Conservation (phyloP, 2,888 invertebrate genomes). For the Corythucha ciliata region DNA sequence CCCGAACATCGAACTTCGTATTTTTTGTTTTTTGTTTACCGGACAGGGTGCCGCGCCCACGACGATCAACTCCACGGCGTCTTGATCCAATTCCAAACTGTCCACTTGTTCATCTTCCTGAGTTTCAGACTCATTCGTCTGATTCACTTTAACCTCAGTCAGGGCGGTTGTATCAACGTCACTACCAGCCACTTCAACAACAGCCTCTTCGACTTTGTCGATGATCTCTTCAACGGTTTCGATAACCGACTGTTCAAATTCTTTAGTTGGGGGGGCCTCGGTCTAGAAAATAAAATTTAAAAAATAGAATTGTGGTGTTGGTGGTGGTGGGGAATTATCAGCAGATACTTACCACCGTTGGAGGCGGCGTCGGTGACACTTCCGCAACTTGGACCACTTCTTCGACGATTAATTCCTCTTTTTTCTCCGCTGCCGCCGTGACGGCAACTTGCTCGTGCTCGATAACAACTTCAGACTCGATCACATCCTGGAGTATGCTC, state of each 20-base stretch:
- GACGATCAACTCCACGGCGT: constrained; percentile 29
- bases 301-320: no score
- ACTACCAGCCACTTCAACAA: constrained; percentile 22
- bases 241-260: no score
- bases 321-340: no score
- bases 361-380: no score
- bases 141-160: not conserved
- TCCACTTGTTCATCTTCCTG: constrained; percentile 25
- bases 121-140: constrained; percentile 20
- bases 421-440: not conserved
- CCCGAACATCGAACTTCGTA: not conserved
- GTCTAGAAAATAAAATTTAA: no score
- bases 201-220: constrained; percentile 23
- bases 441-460: constrained; percentile 13
- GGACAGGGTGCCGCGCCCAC: constrained; percentile 20
- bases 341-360: no score
- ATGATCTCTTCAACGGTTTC: constrained; percentile 30
- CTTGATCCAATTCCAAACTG: constrained; percentile 25
- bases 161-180: not conserved
- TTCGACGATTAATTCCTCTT: not conserved
- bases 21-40: not conserved
- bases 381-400: constrained; percentile 21
- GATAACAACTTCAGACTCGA: constrained; percentile 22
- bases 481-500: constrained; percentile 17
- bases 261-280: no score